Evolutionary conservation across 2,113 vertebrate species (phyloP), one percentile per base, ranked within the genome.

Genomic region (Takifugu flavidus): DNA sequence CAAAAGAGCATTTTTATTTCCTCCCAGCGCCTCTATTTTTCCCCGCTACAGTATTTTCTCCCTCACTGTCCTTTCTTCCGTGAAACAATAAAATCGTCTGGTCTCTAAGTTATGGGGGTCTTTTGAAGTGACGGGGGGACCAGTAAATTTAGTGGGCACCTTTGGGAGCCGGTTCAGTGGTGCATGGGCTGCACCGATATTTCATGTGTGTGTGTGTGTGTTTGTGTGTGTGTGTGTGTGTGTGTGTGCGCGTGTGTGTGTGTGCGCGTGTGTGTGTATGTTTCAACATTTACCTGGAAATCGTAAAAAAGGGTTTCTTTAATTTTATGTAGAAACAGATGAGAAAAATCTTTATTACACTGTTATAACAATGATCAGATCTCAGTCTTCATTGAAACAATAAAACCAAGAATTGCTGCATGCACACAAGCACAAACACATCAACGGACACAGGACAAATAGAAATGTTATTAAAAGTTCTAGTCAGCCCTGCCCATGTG

Each of bases 131-230:
- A 72, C 90, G 81, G 85, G 92, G 87, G 89, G 85, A 91, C 88
- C 89, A 91, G 93, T 98, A 98, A 97, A 97, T 97, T 98, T 94
- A 90, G 90, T 84, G 87, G 92, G 92, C 93, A 92, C 91, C 93
- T 95, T 91, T 91, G 93, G 90, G 91, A 84, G 82, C 82, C 82
- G 56, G 73, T 91, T 92, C 86, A 85, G 89, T 86, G 86, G 87
- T 91, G 76, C 91, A 91, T 82, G 56, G 83, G 72, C 83, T 77
- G 39, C 31, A 51, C 73, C 83, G 67, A 86, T 89, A 82, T 85
- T 82, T 88, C 85, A 87, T 72, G 67, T 62, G 84, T 76, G 70
- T 60, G 51, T 50, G 71, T 29, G 51, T 31, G 55, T 62, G 79
- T 20, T 1, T 20, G 20, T 20, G 20, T 20, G 20, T 20, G 20